Base-by-base conservation (phyloP, 2,888 invertebrate genomes). In the Brenthis daphne region DNA sequence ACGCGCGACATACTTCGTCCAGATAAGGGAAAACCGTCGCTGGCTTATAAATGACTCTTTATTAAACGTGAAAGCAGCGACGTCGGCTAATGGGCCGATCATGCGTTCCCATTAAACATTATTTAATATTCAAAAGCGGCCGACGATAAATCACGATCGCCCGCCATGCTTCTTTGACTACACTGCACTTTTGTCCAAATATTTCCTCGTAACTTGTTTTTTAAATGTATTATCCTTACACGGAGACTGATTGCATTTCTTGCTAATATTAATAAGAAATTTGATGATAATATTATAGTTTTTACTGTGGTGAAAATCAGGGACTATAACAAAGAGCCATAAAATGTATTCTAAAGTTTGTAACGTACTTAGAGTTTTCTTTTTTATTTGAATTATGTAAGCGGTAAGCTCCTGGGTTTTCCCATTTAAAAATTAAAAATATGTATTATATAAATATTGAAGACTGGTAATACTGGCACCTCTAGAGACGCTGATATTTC, bases 71-170 rank as follows among this genome's bases (percentile, higher is more conserved):
- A 91, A 90, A 91, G 91, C 90, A 92, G 83, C 89, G 89, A 87
- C 88, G 90, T 85, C 88, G 89, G 90, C 91, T 92, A 92, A 92
- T 92, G 92, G 92, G 88, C 88, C 89, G 91, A 92, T 92, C 92
- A 92, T 92, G 92, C 92, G 92, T 92, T 90, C 91, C 91, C 92
- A 92, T 92, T 92, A 92, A 90, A 90, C 88, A 92, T 92, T 92
- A 92, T 92, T 92, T 92, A 92, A 92, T 92, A 92, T 92, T 92
- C 92, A 92, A 92, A 92, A 92, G 91, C 87, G 83, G 81, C 89
- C 88, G 85, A 82, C 86, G 84, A 92, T 92, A 92, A 92, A 92
- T 92, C 92, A 90, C 89, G 89, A 85, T 84, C 85, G 85, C 85
- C 87, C 89, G 87, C 92, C 89, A 87, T 88, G 90, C 85, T 88